Base-by-base conservation (phyloP, 2,888 invertebrate genomes). In the Euclidia mi region DNA sequence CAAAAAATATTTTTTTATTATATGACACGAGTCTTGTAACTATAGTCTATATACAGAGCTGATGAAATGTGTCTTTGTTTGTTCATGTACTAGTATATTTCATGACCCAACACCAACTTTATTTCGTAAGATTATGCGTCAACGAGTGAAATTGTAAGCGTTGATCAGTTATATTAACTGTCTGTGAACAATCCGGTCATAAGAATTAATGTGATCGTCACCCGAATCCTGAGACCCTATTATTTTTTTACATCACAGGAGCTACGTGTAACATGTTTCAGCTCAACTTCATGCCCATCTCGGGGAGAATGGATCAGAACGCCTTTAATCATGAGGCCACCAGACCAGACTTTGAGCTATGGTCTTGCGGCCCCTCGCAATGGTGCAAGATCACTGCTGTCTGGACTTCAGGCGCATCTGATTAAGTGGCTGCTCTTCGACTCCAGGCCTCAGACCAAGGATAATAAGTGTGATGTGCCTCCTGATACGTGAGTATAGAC, bases 281-380 rank as follows among this genome's bases (percentile, higher is more conserved):
- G 96, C 1, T 95, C 96, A 0, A 94, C 96, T 0, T 95, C 96
- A 0, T 96, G 96, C 55, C 96, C 96, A 1, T 96, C 97, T n/a
- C 93, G 96, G 11, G 95, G 96, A 0, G 97, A 97, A 84, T 97
- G 97, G 97, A 90, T 96, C 14, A 93, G 96, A 41, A 96, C 97
- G 0, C 95, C 96, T 0, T 90, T 97, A n/a, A 87, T 95, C 12
- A 95, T 96, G 85, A 94, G 96, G 31, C 92, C 96, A 0, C 91
- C 96, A 0, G 95, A 95, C 37, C 95, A 95, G 59, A 90, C 91
- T 1, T 81, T 96, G n/a, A 94, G 95, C 0, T 97, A 96, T 73
- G 97, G 97, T 0, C 84, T 97, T 11, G 94, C 95, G 15, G 95
- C 96, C 2, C 95, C 96, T 0, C 92, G 96, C 4, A 97, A 97